Evolutionary conservation across 2,797 vertebrate genomes (phyloP).

Genomic region (Urocyon cinereoargenteus): DNA sequence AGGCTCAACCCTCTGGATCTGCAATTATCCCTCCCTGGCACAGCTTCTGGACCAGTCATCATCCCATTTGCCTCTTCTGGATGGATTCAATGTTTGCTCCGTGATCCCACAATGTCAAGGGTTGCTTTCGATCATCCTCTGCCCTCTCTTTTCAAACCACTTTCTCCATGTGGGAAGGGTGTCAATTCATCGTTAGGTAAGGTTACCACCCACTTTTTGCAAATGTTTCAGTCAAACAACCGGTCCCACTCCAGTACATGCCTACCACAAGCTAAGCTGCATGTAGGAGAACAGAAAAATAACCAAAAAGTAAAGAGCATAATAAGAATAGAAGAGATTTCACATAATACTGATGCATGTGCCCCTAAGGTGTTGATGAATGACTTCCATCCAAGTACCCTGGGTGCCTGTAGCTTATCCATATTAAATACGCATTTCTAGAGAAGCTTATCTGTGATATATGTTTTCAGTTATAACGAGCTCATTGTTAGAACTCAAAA

Average conservation of each 20-base stretch:
- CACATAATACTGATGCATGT: not conserved
- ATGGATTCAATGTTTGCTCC: not conserved
- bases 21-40: not conserved
- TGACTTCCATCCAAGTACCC: not conserved
- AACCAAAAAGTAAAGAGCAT: not conserved
- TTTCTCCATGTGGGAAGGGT: not conserved
- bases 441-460: slow-evolving; percentile 21
- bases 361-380: not conserved
- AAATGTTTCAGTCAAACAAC: not conserved
- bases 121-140: not conserved
- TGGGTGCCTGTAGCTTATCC: not conserved
- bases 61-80: not conserved
- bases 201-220: not conserved
- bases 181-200: not conserved
- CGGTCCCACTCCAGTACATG: not conserved
- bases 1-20: not conserved
- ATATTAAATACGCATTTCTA: not conserved
- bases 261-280: not conserved
- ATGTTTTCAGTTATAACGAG: slow-evolving; percentile 54
- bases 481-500: slow-evolving; percentile 60
- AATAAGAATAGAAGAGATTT: not conserved
- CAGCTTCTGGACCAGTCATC: not conserved
- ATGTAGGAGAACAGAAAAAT: not conserved
- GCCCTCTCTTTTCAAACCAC: not conserved
- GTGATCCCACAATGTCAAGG: not conserved